Percentiles rank a stretch among this genome's conserved stretches.
phyloP scores from a whole-genome alignment of 2,113 vertebrate genomes.

The Andinoacara biseriatus region DNA sequence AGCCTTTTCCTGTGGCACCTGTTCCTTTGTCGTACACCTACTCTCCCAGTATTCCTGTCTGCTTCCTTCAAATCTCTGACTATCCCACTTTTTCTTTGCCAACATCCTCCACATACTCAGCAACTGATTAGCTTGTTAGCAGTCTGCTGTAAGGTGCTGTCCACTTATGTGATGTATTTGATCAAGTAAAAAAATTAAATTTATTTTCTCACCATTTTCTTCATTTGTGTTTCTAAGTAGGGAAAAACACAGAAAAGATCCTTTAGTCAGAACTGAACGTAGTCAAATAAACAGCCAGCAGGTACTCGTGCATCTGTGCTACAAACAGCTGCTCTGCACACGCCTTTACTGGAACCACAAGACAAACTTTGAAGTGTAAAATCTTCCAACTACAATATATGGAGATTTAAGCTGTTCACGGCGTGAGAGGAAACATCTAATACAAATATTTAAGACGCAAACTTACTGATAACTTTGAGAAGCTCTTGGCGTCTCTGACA shows the following conservation, averaged over 20 bases:
- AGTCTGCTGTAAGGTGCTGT: background rate
- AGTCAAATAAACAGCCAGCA: background rate
- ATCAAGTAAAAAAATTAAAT: background rate
- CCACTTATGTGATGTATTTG: background rate
- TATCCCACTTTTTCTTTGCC: no score
- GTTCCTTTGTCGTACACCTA: no score
- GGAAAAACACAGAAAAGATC: background rate
- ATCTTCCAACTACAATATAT: fast-evolving
- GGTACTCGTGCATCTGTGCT: background rate
- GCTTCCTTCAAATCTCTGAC: no score
- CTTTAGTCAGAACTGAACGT: background rate
- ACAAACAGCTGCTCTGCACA: background rate
- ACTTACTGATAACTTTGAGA: background rate
- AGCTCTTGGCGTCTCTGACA: background rate
- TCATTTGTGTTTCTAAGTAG: background rate
- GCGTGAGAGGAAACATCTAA: background rate
- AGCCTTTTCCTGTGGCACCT: no score
- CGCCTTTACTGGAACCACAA: background rate
- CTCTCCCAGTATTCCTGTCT: no score
- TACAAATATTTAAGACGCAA: background rate
- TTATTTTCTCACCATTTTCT: background rate
- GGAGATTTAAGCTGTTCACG: background rate
- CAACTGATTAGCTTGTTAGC: background rate
- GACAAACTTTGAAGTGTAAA: background rate
- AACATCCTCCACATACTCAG: background rate